A percentile compares a stretch with the other conserved stretches of the same genome.
phyloP scores from a whole-genome alignment of 2,888 invertebrate genomes.

The Exephanes ischioxanthus region DNA sequence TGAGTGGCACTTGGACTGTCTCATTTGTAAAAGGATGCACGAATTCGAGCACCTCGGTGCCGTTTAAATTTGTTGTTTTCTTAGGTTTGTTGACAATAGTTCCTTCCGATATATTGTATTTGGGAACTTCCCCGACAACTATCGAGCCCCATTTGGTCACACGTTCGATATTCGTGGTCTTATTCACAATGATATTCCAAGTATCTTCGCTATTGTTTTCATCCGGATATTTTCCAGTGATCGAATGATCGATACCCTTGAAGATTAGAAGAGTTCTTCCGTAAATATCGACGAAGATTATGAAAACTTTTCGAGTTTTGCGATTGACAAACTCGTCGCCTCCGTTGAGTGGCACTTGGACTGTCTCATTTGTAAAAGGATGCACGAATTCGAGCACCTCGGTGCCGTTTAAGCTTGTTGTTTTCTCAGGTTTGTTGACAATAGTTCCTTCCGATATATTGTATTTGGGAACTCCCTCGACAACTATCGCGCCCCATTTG shows the following conservation, averaged over 20 bases:
- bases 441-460: constrained; percentile 14
- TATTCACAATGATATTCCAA: background rate
- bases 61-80: background rate
- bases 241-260: background rate
- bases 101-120: constrained; percentile 15
- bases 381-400: constrained; percentile 23
- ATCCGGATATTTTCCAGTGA: background rate
- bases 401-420: background rate
- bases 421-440: background rate
- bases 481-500: constrained; percentile 2
- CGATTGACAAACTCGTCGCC: constrained; percentile 35
- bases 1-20: background rate
- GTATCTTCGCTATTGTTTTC: background rate
- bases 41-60: constrained; percentile 20
- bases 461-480: constrained; percentile 12
- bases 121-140: constrained; percentile 5
- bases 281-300: constrained; percentile 25
- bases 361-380: constrained; percentile 4
- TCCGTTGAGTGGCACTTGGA: background rate
- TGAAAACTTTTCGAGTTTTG: constrained; percentile 9
- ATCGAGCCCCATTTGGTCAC: background rate
- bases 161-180: background rate
- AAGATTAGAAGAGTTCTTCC: constrained; percentile 13
- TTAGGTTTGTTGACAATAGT: background rate
- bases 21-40: constrained; percentile 20